Percentiles rank a stretch among this genome's conserved stretches.
phyloP scores from a whole-genome alignment of 1,140 invertebrate species.

The Pantala flavescens region DNA sequence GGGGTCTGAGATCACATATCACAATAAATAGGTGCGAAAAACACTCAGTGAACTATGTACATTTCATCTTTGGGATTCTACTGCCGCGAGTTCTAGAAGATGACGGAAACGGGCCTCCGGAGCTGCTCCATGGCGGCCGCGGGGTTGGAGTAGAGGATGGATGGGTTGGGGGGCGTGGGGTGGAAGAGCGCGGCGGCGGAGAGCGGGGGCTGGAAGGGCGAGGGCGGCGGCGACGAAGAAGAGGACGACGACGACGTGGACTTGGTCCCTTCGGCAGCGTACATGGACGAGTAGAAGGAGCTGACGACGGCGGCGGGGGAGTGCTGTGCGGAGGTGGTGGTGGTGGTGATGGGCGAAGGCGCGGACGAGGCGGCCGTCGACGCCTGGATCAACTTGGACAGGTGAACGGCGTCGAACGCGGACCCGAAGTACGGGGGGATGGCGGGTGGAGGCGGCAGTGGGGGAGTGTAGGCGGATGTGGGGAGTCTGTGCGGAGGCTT shows the following conservation, averaged over 20 bases:
- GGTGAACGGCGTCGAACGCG: slow-evolving; percentile 50
- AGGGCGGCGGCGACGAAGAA: not conserved
- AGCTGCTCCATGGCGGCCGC: not conserved
- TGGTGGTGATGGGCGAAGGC: slow-evolving; percentile 23
- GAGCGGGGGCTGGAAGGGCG: not conserved
- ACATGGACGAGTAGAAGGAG: slow-evolving; percentile 51
- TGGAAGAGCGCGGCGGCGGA: not conserved
- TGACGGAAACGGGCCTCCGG: not conserved
- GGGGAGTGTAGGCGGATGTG: not conserved
- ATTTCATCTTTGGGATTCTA: too few relatives aligned
- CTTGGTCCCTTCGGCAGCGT: slow-evolving; percentile 25
- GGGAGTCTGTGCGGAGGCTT: not conserved
- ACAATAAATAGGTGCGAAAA: not conserved
- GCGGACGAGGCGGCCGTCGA: slow-evolving; percentile 26
- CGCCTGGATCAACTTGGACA: slow-evolving; percentile 41
- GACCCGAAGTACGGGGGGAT: slow-evolving; percentile 43
- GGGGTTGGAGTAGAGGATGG: not conserved
- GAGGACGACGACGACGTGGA: not conserved
- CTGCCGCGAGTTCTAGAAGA: not conserved
- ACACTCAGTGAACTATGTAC: too few relatives aligned
- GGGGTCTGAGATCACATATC: not conserved
- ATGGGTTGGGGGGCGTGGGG: not conserved
- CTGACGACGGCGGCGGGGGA: slow-evolving; percentile 42
- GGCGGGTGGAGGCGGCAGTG: slow-evolving; percentile 36
- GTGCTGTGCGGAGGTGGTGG: slow-evolving; percentile 24